Base-by-base conservation (phyloP, 2,797 vertebrate genomes). In the Perodicticus potto region DNA sequence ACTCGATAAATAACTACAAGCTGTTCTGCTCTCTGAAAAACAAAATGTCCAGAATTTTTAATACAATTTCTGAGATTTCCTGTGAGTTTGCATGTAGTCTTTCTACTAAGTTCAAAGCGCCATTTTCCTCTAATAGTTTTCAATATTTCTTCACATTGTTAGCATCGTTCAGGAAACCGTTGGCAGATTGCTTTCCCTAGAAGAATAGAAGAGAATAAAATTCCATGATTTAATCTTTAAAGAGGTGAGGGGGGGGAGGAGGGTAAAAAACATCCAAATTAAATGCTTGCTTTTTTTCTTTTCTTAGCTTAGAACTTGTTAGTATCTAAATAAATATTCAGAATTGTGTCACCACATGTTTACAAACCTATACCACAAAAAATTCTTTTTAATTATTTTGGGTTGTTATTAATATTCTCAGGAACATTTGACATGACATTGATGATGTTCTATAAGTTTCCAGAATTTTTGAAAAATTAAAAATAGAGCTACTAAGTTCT, bases 111-210 rank as follows among this genome's bases (percentile, higher is more conserved):
- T 97, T 97, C 96, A 96, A 72, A 94, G 96, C 87, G 96, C 92
- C 40, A 23, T 93, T 97, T 98, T 83, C 97, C 95, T 97, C 76
- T 98, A 97, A 98, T 98, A 98, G 97, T 97, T 98, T 93, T 95
- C 93, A 97, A 96, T 97, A 96, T 91, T 98, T 97, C 96, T 97
- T 97, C 95, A 95, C 97, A 97, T 97, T 98, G 95, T 95, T 97
- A 97, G 94, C 83, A 95, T 98, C 97, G 97, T 96, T 98, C 5
- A 7, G 97, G 81, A 97, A 98, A 97, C 43, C 85, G 96, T 78
- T 83, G 96, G 91, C 97, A 98, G 95, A 97, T 96, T 97, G 95
- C 73, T 91, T 96, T 98, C 97, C 89, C 89, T 72, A 69, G 96
- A 96, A 94, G 49, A 96, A 93, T 23, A 86, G 86, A 92, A 91